Percentiles rank a stretch among this genome's conserved stretches.
Evolutionary conservation across 2,113 vertebrate species (phyloP).

Genomic region (Hippocampus zosterae): DNA sequence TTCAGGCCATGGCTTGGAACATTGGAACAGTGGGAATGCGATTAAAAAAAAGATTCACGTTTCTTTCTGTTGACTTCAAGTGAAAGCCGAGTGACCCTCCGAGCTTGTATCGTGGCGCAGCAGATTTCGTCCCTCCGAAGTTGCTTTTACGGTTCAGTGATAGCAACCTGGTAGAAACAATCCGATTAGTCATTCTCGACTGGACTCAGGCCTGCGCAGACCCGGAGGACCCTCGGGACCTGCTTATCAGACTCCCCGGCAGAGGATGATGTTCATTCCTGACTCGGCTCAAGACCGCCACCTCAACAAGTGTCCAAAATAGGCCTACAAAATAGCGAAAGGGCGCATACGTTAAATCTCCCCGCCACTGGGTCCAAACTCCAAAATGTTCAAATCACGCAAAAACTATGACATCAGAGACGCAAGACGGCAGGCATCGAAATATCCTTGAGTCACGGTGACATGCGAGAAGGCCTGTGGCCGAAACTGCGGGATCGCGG

Average conservation of each 20-base stretch:
- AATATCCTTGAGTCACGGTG: not conserved
- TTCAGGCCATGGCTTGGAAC: not conserved
- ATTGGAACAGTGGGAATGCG: not conserved
- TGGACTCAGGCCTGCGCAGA: not conserved
- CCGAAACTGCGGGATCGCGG: not conserved
- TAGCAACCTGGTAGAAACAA: not conserved
- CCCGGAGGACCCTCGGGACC: not conserved
- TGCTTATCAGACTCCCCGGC: not conserved
- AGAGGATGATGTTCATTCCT: slow-evolving; percentile 5
- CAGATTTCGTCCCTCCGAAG: slow-evolving; percentile 6
- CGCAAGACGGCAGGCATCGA: not conserved
- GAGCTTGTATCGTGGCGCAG: not conserved
- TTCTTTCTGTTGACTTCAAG: not conserved
- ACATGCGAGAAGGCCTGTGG: not conserved
- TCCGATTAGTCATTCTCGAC: slow-evolving; percentile 1
- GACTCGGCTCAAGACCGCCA: not conserved
- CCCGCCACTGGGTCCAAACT: not conserved
- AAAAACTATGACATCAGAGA: no score
- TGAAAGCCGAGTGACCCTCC: not conserved
- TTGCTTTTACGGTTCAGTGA: not conserved
- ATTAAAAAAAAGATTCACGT: not conserved
- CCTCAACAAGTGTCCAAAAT: not conserved
- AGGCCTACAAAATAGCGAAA: not conserved
- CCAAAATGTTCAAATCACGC: no score
- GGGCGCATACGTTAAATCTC: not conserved